phyloP scores from a whole-genome alignment of 2,888 invertebrate species.

The Dasysyrphus tricinctus region DNA sequence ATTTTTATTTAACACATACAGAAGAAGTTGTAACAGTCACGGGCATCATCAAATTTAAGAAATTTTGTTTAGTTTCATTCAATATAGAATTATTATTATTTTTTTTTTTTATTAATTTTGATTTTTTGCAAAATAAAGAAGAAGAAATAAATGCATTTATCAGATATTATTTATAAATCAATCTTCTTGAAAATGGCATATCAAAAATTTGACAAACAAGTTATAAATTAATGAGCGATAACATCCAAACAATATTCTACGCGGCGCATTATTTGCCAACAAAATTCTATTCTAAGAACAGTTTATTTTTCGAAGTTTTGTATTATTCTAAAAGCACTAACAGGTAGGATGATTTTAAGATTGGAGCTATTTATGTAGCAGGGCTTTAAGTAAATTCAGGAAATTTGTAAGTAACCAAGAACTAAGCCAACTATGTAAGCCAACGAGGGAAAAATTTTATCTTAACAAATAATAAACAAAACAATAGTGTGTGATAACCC shows the following conservation, averaged over 20 bases:
- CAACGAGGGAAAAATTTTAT: conserved; percentile 3
- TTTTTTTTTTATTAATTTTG: conserved; percentile 47
- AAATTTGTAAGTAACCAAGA: background rate
- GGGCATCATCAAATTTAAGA: conserved; percentile 71
- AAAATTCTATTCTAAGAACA: conserved; percentile 41
- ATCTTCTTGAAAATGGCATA: conserved; percentile 55
- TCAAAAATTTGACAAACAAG: conserved; percentile 53
- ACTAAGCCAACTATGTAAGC: conserved; percentile 1
- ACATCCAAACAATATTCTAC: conserved; percentile 59
- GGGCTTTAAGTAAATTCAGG: conserved; percentile 2
- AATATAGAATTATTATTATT: conserved; percentile 56
- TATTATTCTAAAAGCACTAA: conserved; percentile 48
- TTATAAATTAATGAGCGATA: conserved; percentile 53
- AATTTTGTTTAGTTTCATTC: conserved; percentile 68
- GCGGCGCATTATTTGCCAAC: conserved; percentile 49
- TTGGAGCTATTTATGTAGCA: conserved; percentile 36
- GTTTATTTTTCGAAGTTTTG: background rate
- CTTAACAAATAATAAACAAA: background rate
- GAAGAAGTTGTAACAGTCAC: conserved; percentile 73
- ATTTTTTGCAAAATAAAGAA: conserved; percentile 73
- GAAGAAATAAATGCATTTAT: conserved; percentile 74
- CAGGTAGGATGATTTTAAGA: conserved; percentile 27
- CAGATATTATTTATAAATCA: conserved; percentile 61
- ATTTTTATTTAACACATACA: conserved; percentile 62
- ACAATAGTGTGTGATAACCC: background rate